Evolutionary conservation across 2,888 invertebrate species (phyloP), one percentile per base, ranked within the genome.

Genomic region (Idaea biselata): DNA sequence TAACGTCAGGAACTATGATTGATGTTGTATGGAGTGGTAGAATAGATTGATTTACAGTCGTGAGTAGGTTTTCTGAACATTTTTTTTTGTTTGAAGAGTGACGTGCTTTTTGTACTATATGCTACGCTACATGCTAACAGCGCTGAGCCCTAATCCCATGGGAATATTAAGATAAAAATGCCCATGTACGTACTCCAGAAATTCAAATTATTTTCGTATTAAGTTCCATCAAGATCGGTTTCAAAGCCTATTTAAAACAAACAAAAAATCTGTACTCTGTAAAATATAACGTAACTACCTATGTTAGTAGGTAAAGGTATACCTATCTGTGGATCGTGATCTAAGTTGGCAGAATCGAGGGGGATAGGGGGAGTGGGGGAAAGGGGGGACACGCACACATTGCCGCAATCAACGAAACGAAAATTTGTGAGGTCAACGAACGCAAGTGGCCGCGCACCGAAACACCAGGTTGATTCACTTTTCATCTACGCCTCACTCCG

Each of bases 361-460:
- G 67, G 66, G 66, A 64, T 65, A 69, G 67, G 72, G 64, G 65
- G 63, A 66, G 59, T 70, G 62, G 72, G 69, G 66, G 73, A 59
- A 63, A 64, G 71, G 71, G 69, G 77, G 73, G 74, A 74, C 78
- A 82, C 81, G 83, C 83, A 84, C 84, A 84, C 84, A 73, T 78
- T 82, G 76, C 80, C 76, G 81, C 79, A 83, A 82, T 88, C 86
- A 90, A 91, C 88, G 90, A 91, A 91, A 91, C 90, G 87, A 92
- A 92, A 92, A 93, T 93, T 92, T 87, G 91, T 87, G 86, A 87
- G 92, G 89, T 91, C 87, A 89, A 89, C 82, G 91, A 86, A 87
- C 93, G 85, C 83, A 75, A 87, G 86, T 89, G 88, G 89, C 92
- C 91, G 90, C 88, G 80, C 86, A 81, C 83, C 82, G 78, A 86